Conservation (phyloP, 1,140 invertebrate genomes). For the Tigriopus japonicus region DNA sequence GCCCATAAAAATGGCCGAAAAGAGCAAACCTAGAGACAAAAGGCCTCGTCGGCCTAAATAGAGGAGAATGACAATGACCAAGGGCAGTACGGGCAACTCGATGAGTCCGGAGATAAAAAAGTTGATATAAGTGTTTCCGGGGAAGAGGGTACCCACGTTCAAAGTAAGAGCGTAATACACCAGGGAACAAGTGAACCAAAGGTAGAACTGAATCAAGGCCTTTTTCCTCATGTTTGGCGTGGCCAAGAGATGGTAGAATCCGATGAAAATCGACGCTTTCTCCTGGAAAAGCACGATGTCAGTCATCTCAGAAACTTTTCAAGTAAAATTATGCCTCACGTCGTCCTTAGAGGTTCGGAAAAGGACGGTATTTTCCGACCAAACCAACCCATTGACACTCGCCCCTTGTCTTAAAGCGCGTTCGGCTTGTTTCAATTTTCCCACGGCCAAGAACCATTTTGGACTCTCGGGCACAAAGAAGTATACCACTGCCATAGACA, state of each 20-base stretch:
- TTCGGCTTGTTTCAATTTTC: neutral
- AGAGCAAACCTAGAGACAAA: neutral
- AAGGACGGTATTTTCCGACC: neutral
- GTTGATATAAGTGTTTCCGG: neutral
- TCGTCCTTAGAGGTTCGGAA: neutral
- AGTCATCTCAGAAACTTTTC: too few relatives aligned
- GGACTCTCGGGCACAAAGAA: neutral
- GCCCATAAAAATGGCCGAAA: neutral
- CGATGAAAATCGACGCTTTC: neutral
- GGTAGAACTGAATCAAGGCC: neutral
- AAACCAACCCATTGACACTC: neutral
- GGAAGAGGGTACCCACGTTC: neutral
- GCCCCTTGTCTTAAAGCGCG: neutral
- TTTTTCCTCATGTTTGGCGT: neutral
- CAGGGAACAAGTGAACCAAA: neutral
- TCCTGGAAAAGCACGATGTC: neutral
- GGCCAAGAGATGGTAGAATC: neutral
- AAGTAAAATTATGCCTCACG: too few relatives aligned
- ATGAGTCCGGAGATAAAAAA: neutral
- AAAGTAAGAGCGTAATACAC: neutral
- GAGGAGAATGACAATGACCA: neutral
- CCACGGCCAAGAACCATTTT: neutral
- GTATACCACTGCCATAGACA: neutral
- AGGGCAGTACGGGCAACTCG: neutral
- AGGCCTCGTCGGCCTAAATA: neutral